Conservation (phyloP, 2,113 vertebrate genomes). For the Theristicus caerulescens region DNA sequence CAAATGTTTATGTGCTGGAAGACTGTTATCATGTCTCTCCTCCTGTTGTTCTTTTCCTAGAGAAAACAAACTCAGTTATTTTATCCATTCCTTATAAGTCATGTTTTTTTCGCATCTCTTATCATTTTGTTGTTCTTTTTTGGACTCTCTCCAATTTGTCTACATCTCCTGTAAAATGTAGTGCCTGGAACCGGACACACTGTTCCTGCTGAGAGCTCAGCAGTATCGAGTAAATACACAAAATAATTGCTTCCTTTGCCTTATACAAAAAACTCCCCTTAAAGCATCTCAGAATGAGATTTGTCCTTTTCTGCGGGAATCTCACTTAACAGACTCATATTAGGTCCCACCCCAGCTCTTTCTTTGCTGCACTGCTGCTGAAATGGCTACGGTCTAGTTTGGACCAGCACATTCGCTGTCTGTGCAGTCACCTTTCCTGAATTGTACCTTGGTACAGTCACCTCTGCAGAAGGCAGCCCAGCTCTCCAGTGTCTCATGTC, state of each 20-base stretch:
- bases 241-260: constrained; percentile 41
- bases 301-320: not conserved
- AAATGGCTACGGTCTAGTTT: not conserved
- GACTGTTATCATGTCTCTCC: constrained; percentile 24
- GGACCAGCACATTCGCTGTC: not conserved
- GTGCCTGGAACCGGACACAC: constrained; percentile 17
- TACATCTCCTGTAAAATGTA: constrained; percentile 26
- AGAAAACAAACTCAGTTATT: constrained; percentile 37
- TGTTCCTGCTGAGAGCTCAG: constrained; percentile 35
- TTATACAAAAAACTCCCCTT: not conserved
- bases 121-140: constrained; percentile 21
- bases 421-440: not conserved
- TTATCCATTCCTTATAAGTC: constrained; percentile 2
- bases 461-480: not conserved
- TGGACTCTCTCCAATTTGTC: constrained; percentile 9
- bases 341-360: not conserved
- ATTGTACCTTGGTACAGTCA: not conserved
- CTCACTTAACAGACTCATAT: not conserved
- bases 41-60: constrained; percentile 49
- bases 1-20: constrained; percentile 48
- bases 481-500: not conserved
- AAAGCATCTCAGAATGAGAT: not conserved
- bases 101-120: not conserved
- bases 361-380: not conserved
- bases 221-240: not conserved